Base-by-base conservation (phyloP, 2,797 vertebrate genomes). In the Echeneis naucrates region DNA sequence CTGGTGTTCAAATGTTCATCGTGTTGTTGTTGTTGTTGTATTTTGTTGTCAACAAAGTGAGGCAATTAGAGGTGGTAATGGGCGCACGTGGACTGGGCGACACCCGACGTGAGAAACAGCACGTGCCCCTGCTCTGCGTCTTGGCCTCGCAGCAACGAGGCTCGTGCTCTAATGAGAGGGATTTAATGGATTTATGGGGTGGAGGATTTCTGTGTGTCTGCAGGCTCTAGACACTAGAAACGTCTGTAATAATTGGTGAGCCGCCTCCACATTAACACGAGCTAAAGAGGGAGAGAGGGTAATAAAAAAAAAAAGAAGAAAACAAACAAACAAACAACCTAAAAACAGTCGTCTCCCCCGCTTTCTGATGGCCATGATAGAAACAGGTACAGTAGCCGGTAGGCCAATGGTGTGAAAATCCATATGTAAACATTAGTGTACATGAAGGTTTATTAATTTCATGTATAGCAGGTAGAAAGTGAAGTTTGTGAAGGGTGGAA, bases 101-200 rank as follows among this genome's bases (percentile, higher is more conserved):
- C 81, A 83, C 78, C 73, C 81, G 68, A 77, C 64, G 88, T 72
- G 89, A 88, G 84, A 89, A 80, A 73, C 78, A 72, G 72, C 92
- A 83, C 78, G 82, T 82, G 81, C 76, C 78, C 62, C 55, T 2
- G 66, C 77, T 69, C 70, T 12, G 68, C 30, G 72, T 83, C 85
- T 77, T 77, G 58, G 69, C 82, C 84, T 83, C 54, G 50, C 75
- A 69, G 85, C 89, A 78, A 85, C 57, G 84, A 91, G 89, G 83
- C 92, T 89, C 73, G 67, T 26, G 81, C 89, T 72, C 84, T 93
- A 93, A 94, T 91, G 92, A 95, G 90, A 85, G 83, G 90, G 91
- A 80, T 93, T 92, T 92, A 92, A 92, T 87, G 87, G 92, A 90
- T 93, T 94, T 93, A 94, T 80, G 86, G 77, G 26, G 81, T 54